Evolutionary conservation across 2,113 vertebrate species (phyloP).

Genomic region (Felis chaus): DNA sequence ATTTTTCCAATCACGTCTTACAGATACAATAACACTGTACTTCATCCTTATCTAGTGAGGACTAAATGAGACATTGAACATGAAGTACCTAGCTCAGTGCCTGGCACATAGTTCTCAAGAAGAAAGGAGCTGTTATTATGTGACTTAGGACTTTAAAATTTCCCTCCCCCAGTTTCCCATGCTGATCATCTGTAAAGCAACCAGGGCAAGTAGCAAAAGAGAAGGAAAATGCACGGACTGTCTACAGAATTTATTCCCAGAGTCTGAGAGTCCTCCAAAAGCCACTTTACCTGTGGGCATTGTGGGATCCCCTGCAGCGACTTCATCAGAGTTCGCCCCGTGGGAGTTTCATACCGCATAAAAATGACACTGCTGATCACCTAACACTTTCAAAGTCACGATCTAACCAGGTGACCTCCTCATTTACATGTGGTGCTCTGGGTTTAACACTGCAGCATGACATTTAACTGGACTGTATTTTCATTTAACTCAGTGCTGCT

Average conservation of each 20-base stretch:
- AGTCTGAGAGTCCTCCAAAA: background rate
- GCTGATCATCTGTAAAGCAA: background rate
- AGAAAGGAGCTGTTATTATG: background rate
- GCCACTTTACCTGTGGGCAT: background rate
- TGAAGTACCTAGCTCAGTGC: background rate
- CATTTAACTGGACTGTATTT: background rate
- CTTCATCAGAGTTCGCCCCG: background rate
- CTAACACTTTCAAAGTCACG: background rate
- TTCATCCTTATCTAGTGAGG: background rate
- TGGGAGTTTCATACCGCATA: background rate
- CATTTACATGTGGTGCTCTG: background rate
- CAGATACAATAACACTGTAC: rapidly evolving
- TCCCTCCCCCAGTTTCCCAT: background rate
- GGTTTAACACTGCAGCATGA: background rate
- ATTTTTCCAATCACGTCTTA: background rate
- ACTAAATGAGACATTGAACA: background rate
- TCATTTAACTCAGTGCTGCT: background rate
- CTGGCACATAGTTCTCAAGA: background rate
- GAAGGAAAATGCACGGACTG: background rate
- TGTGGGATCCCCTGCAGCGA: background rate
- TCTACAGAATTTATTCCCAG: background rate
- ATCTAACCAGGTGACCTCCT: background rate
- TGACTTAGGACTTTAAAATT: background rate
- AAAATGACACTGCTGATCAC: background rate
- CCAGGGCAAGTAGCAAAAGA: background rate